These are phyloP conservation scores for Drosophila meridionalis DNA, from an alignment of 2,888 invertebrate genomes.

Conservation along the genomic window DNA sequence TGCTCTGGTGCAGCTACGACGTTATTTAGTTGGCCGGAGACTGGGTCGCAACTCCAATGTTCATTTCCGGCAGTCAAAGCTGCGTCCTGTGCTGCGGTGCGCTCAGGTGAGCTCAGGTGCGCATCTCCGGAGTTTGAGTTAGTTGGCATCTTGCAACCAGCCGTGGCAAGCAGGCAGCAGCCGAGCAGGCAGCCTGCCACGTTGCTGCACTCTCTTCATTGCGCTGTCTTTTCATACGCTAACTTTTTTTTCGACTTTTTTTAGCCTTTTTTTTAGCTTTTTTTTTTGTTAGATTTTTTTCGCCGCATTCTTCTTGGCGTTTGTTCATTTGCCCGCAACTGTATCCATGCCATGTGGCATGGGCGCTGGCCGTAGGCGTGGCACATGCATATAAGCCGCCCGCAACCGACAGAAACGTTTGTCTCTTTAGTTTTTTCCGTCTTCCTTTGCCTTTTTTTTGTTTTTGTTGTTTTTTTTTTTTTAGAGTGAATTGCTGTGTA, in stretches of 20 bases:
- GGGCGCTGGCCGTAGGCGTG: conserved; percentile 23
- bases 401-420: conserved; percentile 39
- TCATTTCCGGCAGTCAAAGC: conserved; percentile 80
- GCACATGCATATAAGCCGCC: conserved; percentile 47
- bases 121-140: conserved; percentile 62
- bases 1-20: conserved; percentile 45
- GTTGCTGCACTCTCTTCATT: conserved; percentile 45
- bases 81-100: conserved; percentile 60
- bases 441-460: not conserved
- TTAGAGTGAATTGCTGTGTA: conserved; percentile 48
- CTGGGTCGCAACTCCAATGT: conserved; percentile 65
- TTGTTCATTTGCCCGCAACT: conserved; percentile 79
- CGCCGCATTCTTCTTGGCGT: conserved; percentile 73
- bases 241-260: conserved; percentile 8
- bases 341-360: conserved; percentile 62
- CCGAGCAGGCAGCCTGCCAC: not conserved
- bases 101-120: conserved; percentile 68
- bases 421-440: conserved; percentile 16
- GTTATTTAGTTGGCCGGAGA: conserved; percentile 54
- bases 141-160: conserved; percentile 66
- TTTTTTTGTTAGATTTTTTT: conserved; percentile 32
- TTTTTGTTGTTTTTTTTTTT: conserved; percentile 9
- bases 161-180: conserved; percentile 6
- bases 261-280: not conserved
- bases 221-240: conserved; percentile 34